Conservation (phyloP, 2,113 vertebrate species). For the Sturnira hondurensis region DNA sequence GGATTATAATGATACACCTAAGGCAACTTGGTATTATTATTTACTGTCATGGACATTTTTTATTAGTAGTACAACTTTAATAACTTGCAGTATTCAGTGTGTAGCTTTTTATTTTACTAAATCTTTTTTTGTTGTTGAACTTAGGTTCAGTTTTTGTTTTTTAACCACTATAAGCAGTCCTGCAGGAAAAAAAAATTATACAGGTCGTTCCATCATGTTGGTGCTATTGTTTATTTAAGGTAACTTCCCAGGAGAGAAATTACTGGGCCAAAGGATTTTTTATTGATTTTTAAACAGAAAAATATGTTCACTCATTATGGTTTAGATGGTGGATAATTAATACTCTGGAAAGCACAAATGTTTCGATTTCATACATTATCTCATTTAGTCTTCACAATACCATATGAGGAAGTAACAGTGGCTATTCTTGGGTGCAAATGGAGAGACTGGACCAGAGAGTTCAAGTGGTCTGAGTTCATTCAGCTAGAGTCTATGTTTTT, state of each 20-base stretch:
- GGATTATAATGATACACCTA: background rate
- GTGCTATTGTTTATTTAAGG: background rate
- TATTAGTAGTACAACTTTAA: background rate
- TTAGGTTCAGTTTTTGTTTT: background rate
- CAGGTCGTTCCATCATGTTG: background rate
- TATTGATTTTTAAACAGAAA: background rate
- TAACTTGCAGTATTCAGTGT: background rate
- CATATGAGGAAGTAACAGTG: background rate
- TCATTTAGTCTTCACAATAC: background rate
- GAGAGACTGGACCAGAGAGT: background rate
- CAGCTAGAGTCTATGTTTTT: background rate
- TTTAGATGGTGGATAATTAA: background rate
- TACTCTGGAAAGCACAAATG: background rate
- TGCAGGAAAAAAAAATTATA: background rate
- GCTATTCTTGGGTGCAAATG: background rate
- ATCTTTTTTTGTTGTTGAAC: background rate
- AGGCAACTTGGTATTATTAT: conserved; percentile 4
- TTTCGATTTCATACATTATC: background rate
- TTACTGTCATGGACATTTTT: background rate
- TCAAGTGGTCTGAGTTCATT: background rate
- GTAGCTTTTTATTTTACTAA: background rate
- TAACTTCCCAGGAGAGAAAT: background rate
- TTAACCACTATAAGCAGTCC: background rate
- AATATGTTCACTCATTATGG: background rate
- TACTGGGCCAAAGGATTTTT: background rate